Conservation (phyloP, 2,888 invertebrate genomes). For the Deroplatys truncata region DNA sequence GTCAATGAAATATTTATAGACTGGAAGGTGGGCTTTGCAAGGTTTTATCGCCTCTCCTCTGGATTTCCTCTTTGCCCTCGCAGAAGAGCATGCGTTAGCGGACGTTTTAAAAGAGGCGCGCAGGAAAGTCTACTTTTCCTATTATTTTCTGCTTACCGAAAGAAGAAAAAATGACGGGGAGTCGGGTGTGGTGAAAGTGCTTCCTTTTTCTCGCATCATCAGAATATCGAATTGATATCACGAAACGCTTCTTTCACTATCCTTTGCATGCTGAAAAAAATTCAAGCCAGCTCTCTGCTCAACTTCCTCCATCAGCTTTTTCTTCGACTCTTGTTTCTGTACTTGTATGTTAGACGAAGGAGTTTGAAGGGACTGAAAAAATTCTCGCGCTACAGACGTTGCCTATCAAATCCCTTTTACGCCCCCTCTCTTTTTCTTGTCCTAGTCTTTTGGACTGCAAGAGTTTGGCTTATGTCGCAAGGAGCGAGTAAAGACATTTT, state of each 20-base stretch:
- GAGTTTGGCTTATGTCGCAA: not conserved
- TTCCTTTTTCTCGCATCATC: slow-evolving; percentile 1
- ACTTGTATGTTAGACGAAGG: not conserved
- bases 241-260: not conserved
- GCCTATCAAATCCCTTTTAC: not conserved
- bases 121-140: not conserved
- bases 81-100: not conserved
- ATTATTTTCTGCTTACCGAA: not conserved
- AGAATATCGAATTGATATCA: slow-evolving; percentile 9
- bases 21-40: not conserved
- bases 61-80: not conserved
- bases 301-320: not conserved
- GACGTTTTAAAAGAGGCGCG: not conserved
- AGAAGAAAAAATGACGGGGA: not conserved
- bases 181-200: not conserved
- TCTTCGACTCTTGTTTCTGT: not conserved
- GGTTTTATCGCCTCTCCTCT: not conserved
- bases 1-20: not conserved
- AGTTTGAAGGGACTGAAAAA: not conserved
- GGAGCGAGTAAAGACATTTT: not conserved
- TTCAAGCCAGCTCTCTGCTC: not conserved
- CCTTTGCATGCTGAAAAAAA: not conserved
- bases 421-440: not conserved
- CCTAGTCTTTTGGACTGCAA: not conserved
- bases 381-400: not conserved